Conservation (phyloP, 2,888 invertebrate genomes). For the Acheta domesticus region DNA sequence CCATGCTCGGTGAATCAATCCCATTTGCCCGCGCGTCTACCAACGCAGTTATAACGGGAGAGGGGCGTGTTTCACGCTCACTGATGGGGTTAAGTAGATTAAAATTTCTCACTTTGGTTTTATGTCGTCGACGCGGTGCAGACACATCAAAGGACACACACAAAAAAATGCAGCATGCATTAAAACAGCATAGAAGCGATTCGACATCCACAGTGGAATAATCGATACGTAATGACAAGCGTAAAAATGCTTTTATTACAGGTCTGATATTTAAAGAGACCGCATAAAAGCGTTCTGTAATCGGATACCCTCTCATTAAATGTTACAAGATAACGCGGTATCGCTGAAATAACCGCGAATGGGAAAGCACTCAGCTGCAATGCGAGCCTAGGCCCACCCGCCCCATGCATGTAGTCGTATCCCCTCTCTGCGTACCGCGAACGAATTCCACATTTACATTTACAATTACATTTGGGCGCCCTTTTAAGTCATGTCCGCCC, state of each 20-base stretch:
- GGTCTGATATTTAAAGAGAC: background rate
- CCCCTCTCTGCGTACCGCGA: too few relatives aligned
- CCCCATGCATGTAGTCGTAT: too few relatives aligned
- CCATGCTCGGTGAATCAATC: too few relatives aligned
- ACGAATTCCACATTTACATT: too few relatives aligned
- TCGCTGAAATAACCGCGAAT: too few relatives aligned
- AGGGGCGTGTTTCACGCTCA: background rate
- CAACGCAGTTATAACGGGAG: background rate
- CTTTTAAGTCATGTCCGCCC: too few relatives aligned
- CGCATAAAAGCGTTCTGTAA: background rate
- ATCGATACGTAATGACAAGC: background rate
- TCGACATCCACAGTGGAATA: background rate
- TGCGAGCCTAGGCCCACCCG: too few relatives aligned
- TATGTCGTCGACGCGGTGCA: background rate
- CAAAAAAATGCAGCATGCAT: background rate
- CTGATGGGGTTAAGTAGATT: slow-evolving; percentile 18
- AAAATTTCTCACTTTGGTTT: slow-evolving; percentile 1
- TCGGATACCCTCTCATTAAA: background rate
- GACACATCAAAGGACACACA: background rate
- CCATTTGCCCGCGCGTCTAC: too few relatives aligned
- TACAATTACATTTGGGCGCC: too few relatives aligned
- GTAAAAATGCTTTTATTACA: background rate
- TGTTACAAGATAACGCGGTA: too few relatives aligned
- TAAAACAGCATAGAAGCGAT: background rate
- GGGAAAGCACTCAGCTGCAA: too few relatives aligned